Evolutionary conservation across 2,797 vertebrate genomes (phyloP), one percentile per base, ranked within the genome.

Genomic region (Ispidina picta): DNA sequence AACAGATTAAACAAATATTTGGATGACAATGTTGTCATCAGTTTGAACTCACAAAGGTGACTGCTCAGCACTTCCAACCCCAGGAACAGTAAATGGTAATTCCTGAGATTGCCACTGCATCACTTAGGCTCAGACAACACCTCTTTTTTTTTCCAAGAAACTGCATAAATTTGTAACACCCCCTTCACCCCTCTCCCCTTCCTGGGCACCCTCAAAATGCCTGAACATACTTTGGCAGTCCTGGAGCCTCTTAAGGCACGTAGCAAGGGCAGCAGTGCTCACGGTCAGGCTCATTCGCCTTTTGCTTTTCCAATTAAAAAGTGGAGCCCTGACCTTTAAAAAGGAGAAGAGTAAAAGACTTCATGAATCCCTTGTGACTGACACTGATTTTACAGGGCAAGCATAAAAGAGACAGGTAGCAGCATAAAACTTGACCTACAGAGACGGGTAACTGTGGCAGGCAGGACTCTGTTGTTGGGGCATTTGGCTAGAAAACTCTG

Each of bases 281-380:
- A 37, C 1, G 10, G 72, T 70, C 69, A 88, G 69, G 39, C 75
- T 90, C 75, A 31, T 78, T 77, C 37, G 17, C 78, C 94, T 88
- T 94, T 69, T 92, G 70, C 72, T 88, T 93, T 95, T 91, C 91
- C 86, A 96, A 92, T 94, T 88, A 94, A 95, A 76, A 95, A 91
- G 75, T 14, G 7, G 59, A 91, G 83, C 90, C 88, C 92, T 92
- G 88, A 91, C 92, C 92, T 96, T 95, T 94, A 74, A 63, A 95
- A 90, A 76, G 75, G 89, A 87, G 81, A 92, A 25, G 55, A 93
- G 88, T 90, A 90, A 92, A 88, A 94, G 86, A 59, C 92, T 93
- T 94, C 91, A 82, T 68, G 81, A 89, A 94, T 91, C 92, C 92
- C 81, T 86, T 68, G 80, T 1, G 51, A 66, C 75, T 83, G 85